Percentiles rank a stretch among this genome's conserved stretches.
Evolutionary conservation across 2,888 invertebrate species (phyloP).

Genomic region (Agonum fuliginosum): DNA sequence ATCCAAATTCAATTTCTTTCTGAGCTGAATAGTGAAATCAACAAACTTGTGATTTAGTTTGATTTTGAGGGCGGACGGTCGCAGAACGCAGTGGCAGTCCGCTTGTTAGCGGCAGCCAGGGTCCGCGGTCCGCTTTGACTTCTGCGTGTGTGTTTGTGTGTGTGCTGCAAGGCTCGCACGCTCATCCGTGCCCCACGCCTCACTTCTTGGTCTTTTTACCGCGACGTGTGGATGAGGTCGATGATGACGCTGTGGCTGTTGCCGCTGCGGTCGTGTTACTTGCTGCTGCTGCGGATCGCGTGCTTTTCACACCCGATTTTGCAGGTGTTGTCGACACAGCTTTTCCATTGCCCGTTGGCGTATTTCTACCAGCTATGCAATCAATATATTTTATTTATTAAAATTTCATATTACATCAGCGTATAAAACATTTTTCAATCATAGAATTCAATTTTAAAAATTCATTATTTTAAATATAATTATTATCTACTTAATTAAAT

Average conservation of each 20-base stretch:
- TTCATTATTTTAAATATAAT: neutral
- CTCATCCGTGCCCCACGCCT: conserved; percentile 73
- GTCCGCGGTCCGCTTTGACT: conserved; percentile 10
- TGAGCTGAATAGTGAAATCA: conserved; percentile 8
- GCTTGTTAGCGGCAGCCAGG: conserved; percentile 36
- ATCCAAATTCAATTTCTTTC: conserved; percentile 11
- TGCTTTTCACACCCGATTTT: conserved; percentile 19
- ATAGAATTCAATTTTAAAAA: neutral
- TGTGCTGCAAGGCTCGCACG: conserved; percentile 41
- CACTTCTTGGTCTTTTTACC: conserved; percentile 71
- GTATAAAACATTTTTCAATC: too few relatives aligned
- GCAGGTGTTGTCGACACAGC: conserved; percentile 60
- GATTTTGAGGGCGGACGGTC: conserved; percentile 18
- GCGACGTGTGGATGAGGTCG: conserved; percentile 73
- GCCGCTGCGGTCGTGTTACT: neutral
- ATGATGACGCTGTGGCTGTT: conserved; percentile 65
- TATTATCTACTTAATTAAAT: too few relatives aligned
- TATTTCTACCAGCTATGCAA: conserved; percentile 51
- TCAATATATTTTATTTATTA: neutral
- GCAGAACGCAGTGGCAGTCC: neutral
- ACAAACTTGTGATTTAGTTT: conserved; percentile 14
- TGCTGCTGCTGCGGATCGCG: conserved; percentile 33
- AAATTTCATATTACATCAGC: neutral
- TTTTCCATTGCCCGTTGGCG: conserved; percentile 49
- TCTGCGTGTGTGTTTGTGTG: conserved; percentile 58